Evolutionary conservation across 2,113 vertebrate species (phyloP), one percentile per base, ranked within the genome.

Genomic region (Gymnorhina tibicen): DNA sequence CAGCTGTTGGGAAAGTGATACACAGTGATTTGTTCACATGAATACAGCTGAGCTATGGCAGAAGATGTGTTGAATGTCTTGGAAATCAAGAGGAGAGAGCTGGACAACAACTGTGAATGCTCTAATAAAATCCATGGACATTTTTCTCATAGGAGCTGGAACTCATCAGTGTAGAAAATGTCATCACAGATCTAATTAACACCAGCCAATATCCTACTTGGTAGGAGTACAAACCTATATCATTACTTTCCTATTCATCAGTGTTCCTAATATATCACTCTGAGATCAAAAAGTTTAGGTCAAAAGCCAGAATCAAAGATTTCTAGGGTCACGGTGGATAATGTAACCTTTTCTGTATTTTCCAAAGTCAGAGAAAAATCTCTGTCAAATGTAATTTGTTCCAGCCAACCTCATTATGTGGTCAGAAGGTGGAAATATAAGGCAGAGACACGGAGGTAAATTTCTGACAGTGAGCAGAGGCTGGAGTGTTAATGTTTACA

Each of bases 281-380:
- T n/a, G n/a, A 37, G 78, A 87, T 94, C 39, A 96, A 96, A 96
- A 93, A 47, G 10, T 68, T 79, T 81, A 93, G 79, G 66, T 95
- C 68, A 96, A 79, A 95, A 88, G 74, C 49, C 59, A 87, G 33
- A 89, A 56, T 80, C 77, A 97, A 97, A 97, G 46, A 89, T 89
- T 96, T 91, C 49, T 49, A 63, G 39, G 35, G 80, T 95, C 72
- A 89, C 12, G 5, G 32, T 60, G 17, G 26, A 75, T 73, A 91
- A 78, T 77, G 62, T 53, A 96, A 96, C 70, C 75, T 95, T 94
- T 94, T 66, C 74, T n/a, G 56, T 56, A 70, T 90, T 94, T 97
- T 93, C 59, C 26, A 64, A 87, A 78, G 80, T 90, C 53, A 63
- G 84, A 97, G 56, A 83, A 52, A 89, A 89, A 89, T 76, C 41